These are phyloP conservation scores for Papilio xuthus DNA, from an alignment of 1,140 invertebrate genomes.

Conservation along the genomic window DNA sequence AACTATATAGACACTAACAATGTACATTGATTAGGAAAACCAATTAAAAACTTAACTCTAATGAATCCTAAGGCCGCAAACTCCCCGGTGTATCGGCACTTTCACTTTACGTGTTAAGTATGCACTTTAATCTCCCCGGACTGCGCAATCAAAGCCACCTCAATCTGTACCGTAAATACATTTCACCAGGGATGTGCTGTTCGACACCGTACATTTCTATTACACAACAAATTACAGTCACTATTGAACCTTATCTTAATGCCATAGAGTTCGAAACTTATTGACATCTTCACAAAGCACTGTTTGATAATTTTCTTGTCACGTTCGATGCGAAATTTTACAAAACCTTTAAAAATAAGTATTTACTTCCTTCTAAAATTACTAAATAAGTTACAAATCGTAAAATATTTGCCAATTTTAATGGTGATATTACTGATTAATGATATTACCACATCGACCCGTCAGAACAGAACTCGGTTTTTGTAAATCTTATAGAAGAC, in stretches of 20 bases:
- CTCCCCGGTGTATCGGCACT: neutral
- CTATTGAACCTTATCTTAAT: neutral
- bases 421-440: too few species aligned
- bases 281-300: neutral
- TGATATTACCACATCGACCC: neutral
- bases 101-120: conserved; percentile 7
- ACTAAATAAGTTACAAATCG: too few species aligned
- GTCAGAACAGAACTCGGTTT: neutral
- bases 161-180: conserved; percentile 4
- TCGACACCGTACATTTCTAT: neutral
- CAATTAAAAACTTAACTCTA: neutral
- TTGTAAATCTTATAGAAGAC: neutral
- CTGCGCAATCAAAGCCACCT: conserved; percentile 21
- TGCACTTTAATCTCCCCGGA: conserved; percentile 19
- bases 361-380: neutral
- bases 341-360: neutral
- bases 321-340: neutral
- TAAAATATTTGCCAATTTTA: too few species aligned
- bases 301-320: neutral
- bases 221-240: neutral
- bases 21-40: neutral
- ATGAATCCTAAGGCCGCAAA: neutral
- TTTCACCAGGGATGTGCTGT: neutral
- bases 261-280: neutral
- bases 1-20: neutral